Evolutionary conservation across 2,113 vertebrate species (phyloP), one percentile per base, ranked within the genome.

Genomic region (Gadus chalcogrammus): DNA sequence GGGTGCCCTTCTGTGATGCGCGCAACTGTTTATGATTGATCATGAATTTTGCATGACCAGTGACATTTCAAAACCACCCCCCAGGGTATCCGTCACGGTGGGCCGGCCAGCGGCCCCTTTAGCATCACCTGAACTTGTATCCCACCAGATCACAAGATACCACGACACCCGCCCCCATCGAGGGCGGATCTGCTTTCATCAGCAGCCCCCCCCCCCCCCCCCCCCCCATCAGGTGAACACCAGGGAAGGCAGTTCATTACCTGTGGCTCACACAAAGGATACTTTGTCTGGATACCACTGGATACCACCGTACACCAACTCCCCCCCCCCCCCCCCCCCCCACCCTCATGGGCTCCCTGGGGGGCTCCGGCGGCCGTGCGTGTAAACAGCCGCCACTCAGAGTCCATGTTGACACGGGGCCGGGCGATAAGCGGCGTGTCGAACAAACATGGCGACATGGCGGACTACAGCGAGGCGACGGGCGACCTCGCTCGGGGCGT

Each of bases 11-110:
- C 79, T 75, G 81, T 76, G 87, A 62, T 82, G 83, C 79, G 60
- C 75, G 74, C 78, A 79, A 82, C 79, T 78, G 62, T 84, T 90
- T 92, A 88, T 90, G 90, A 91, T 77, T 59, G 74, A 68, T 77
- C 88, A 92, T 93, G 61, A 91, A 92, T 92, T 89, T 92, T 92
- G 84, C 88, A 92, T 91, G 83, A 73, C 78, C 38, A 62, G 82
- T 91, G 88, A 88, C 90, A 90, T 92, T 88, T 85, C 5, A 27
- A 73, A 84, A 85, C 82, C 12, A 1, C 18, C 11, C 42, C 8
- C 42, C 8, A 64, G 80, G 53, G 65, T 67, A 69, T 20, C 71
- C 7, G 77, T 64, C 61, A 58, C 65, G 82, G 67, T 20, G 77
- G 60, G 73, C 71, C n/a, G 48, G 61, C 58, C 63, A 42, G 58